These are phyloP conservation scores for Thera britannica DNA, from an alignment of 2,888 invertebrate genomes.

Conservation along the genomic window DNA sequence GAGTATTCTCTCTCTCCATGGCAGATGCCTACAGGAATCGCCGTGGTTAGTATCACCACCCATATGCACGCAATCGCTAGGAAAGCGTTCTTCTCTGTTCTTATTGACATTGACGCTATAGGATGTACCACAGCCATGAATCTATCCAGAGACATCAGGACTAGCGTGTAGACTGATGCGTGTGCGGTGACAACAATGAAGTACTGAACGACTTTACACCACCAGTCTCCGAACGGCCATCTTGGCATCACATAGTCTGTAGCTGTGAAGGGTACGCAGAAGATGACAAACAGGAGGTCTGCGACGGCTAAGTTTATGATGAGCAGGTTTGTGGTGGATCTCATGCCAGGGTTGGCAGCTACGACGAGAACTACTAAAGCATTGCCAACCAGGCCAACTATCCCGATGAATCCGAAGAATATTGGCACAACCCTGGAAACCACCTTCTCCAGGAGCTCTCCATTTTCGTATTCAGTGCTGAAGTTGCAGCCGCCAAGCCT, in stretches of 20 bases:
- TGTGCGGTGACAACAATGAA: constrained; percentile 96
- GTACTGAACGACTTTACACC: constrained; percentile 96
- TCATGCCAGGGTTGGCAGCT: constrained; percentile 94
- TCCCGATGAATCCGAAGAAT: constrained; percentile 93
- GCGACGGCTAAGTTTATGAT: constrained; percentile 96
- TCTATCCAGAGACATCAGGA: constrained; percentile 96
- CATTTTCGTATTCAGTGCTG: constrained; percentile 75
- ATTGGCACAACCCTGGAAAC: constrained; percentile 91
- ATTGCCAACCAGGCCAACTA: constrained; percentile 95
- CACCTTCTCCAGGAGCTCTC: constrained; percentile 85
- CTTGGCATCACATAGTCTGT: constrained; percentile 93
- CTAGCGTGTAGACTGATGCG: constrained; percentile 96
- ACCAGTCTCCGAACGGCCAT: constrained; percentile 96
- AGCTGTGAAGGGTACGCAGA: constrained; percentile 97
- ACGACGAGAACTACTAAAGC: constrained; percentile 95
- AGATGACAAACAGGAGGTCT: constrained; percentile 95
- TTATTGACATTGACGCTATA: constrained; percentile 93
- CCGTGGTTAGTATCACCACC: constrained; percentile 91
- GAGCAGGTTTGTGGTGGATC: constrained; percentile 95
- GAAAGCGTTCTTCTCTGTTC: constrained; percentile 93
- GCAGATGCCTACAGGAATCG: constrained; percentile 91
- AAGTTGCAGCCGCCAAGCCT: constrained; percentile 69
- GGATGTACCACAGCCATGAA: constrained; percentile 98
- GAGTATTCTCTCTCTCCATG: constrained; percentile 90
- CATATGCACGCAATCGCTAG: constrained; percentile 91